Evolutionary conservation across 2,888 invertebrate genomes (phyloP).

Genomic region (Andrena trimmerana): DNA sequence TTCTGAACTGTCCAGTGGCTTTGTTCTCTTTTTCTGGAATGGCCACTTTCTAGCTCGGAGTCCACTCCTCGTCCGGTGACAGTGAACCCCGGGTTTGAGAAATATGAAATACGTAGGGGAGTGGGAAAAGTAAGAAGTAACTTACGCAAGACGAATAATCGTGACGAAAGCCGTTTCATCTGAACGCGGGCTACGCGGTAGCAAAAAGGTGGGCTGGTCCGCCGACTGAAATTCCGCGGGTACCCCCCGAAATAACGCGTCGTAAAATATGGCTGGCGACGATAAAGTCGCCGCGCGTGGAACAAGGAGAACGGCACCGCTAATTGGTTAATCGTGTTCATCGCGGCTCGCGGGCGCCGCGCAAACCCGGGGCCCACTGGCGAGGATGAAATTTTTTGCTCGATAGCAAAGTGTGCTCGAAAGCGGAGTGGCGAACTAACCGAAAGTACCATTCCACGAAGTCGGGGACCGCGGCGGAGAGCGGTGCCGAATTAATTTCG

Average conservation of each 20-base stretch:
- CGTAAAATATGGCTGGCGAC: slow-evolving; percentile 46
- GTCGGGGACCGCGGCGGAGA: slow-evolving; percentile 17
- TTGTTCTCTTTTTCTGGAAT: not conserved
- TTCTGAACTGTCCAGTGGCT: not conserved
- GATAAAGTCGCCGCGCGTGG: slow-evolving; percentile 52
- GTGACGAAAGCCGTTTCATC: slow-evolving; percentile 9
- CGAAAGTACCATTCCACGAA: slow-evolving; percentile 67
- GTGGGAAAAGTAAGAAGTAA: not conserved
- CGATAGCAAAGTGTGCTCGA: slow-evolving; percentile 40
- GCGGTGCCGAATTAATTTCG: slow-evolving; percentile 66
- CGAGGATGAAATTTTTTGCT: slow-evolving; percentile 59
- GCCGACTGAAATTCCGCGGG: slow-evolving; percentile 36
- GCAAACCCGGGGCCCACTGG: slow-evolving; percentile 55
- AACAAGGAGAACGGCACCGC: slow-evolving; percentile 63
- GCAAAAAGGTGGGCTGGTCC: slow-evolving; percentile 43
- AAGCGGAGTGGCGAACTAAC: slow-evolving; percentile 50
- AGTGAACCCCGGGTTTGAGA: not conserved
- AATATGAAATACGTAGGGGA: not conserved
- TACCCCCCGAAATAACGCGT: slow-evolving; percentile 48
- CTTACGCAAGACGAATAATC: slow-evolving; percentile 10
- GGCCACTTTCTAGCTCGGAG: not conserved
- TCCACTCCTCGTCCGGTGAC: no score
- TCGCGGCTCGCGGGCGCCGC: slow-evolving; percentile 54
- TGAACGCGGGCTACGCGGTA: slow-evolving; percentile 16
- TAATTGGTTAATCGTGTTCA: slow-evolving; percentile 74